Conservation (phyloP, 1,140 invertebrate species). For the Aphis craccivora region DNA sequence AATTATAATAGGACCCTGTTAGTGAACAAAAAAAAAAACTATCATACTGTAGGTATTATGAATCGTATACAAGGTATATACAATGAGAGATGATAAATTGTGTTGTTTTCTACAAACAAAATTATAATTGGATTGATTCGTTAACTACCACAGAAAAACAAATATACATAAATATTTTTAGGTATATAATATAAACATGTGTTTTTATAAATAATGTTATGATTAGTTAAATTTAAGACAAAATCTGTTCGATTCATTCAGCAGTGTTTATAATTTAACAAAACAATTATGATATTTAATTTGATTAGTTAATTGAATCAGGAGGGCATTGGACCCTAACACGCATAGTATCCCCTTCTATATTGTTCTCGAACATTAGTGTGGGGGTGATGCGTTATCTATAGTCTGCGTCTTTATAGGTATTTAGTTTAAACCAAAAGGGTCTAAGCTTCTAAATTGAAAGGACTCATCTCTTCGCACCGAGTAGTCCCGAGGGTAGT, state of each 20-base stretch:
- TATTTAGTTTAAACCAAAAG: constrained; percentile 30
- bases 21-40: background rate
- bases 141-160: background rate
- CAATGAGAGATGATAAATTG: background rate
- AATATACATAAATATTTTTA: background rate
- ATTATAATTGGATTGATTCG: constrained; percentile 8
- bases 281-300: background rate
- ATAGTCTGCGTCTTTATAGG: background rate
- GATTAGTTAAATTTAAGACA: background rate
- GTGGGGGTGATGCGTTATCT: constrained; percentile 33
- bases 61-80: background rate
- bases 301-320: constrained; percentile 36
- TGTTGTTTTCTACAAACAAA: background rate
- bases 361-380: constrained; percentile 4
- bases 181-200: background rate
- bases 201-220: background rate
- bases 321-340: background rate
- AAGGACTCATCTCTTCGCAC: background rate
- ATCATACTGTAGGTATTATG: background rate
- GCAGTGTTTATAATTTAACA: background rate
- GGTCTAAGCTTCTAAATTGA: constrained; percentile 42
- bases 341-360: background rate
- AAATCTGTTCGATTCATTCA: background rate
- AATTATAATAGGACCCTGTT: constrained; percentile 34
- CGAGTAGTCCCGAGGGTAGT: constrained; percentile 4